Base-by-base conservation (phyloP, 2,888 invertebrate species). In the Alviniconcha strummeri region DNA sequence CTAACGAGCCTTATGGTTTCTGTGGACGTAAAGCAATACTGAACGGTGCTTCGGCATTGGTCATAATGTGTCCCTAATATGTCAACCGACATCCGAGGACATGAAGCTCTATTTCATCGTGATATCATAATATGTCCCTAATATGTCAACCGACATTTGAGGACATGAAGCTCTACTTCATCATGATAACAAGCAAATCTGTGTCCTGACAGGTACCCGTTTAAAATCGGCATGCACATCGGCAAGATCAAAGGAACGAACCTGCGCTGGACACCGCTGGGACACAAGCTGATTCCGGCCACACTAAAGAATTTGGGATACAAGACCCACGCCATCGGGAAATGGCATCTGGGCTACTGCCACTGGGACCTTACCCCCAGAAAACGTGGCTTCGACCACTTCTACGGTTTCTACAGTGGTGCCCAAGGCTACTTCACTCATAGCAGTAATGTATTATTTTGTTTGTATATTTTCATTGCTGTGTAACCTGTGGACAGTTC, bases 291-390 rank as follows among this genome's bases (percentile, higher is more conserved):
- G 54, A 36, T 80, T 52, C 80, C 80, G 60, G 67, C 19, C 17
- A 17, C 64, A n/a, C 80, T 80, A 17, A 52, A 69, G n/a, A n/a
- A 80, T 8, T 56, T 80, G 54, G 80, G 80, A 17, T 80, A 80
- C 67, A 64, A 67, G 54, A 80, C 67, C 11, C 17, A 80, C 56
- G 55, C 67, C 54, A 54, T 80, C 36, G 80, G 80, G 13, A 80
- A 80, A 54, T 80, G 80, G 80, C 80, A 80, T 55, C 55, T 80
- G 80, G 80, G 80, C 54, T 80, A 69, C 71, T 80, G 80, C 71
- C 54, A 80, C 80, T 69, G 36, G 52, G 55, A 55, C 1, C 67
- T 67, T 55, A 80, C 80, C 8, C 80, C 80, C 72, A 72, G 72
- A n/a, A 52, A 36, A 36, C 72, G 72, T 5, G 72, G 72, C 52